phyloP scores from a whole-genome alignment of 2,113 vertebrate genomes.

The Sinosuthora webbiana region DNA sequence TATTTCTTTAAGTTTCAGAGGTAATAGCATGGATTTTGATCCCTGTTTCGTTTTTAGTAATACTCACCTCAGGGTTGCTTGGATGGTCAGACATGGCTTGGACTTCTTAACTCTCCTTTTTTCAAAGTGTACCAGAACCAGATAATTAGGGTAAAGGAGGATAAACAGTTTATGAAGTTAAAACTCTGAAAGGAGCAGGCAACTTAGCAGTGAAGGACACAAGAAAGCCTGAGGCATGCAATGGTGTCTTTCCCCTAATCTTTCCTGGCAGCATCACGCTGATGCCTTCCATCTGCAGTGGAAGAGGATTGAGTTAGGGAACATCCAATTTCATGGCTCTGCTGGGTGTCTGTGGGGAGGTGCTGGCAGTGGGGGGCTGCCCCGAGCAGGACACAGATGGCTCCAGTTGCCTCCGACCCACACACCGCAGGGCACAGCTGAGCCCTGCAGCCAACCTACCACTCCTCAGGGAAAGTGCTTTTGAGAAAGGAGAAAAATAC shows the following conservation, averaged over 20 bases:
- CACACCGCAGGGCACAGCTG: rapidly evolving
- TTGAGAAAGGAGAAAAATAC: neutral
- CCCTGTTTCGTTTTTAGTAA: neutral
- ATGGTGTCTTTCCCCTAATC: neutral
- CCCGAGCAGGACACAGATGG: rapidly evolving
- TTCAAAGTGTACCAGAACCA: neutral
- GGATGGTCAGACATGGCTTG: neutral
- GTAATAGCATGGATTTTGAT: neutral
- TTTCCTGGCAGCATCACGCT: neutral
- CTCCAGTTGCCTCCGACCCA: rapidly evolving
- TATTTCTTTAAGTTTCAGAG: neutral
- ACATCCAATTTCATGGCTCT: neutral
- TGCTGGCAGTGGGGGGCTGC: neutral
- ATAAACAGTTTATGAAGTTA: neutral
- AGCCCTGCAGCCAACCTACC: neutral
- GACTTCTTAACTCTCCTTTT: neutral
- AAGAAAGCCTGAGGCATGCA: neutral
- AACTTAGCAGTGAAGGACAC: neutral
- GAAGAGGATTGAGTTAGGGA: neutral
- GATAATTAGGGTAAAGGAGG: neutral
- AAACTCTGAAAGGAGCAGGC: neutral
- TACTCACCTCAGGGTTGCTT: neutral
- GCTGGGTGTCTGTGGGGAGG: neutral
- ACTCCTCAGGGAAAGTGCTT: rapidly evolving
- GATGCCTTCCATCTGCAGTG: neutral